Evolutionary conservation across 92 coral and sea anemone species (phyloP).

Genomic region (Scolanthus callimorphus): DNA sequence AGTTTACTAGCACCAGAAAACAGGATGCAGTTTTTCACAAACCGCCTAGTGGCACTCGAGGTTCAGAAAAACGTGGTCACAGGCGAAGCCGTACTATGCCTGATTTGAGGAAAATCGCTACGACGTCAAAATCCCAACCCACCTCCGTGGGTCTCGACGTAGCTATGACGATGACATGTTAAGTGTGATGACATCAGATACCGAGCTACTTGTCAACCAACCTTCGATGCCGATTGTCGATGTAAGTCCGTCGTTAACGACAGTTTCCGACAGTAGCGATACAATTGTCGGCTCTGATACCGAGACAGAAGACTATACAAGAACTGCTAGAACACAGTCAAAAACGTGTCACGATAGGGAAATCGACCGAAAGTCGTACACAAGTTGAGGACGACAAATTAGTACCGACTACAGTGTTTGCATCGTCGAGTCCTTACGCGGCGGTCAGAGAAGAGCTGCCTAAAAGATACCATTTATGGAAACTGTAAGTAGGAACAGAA

Average conservation of each 20-base stretch:
- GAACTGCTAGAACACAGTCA: background rate
- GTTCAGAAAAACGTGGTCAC: constrained; percentile 28
- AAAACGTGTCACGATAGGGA: no score
- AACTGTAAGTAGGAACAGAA: constrained; percentile 53
- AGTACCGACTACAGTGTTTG: constrained; percentile 81
- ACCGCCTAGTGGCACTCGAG: constrained; percentile 51
- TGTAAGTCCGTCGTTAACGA: constrained; percentile 88
- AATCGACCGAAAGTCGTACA: no score
- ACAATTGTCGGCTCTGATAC: constrained; percentile 74
- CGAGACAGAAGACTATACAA: constrained; percentile 28
- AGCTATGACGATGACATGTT: constrained; percentile 78
- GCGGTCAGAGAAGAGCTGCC: constrained; percentile 85
- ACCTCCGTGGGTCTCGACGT: constrained; percentile 21
- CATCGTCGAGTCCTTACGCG: constrained; percentile 78
- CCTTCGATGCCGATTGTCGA: constrained; percentile 96
- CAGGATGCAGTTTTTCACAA: constrained; percentile 17
- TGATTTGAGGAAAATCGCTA: constrained; percentile 57
- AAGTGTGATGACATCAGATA: constrained; percentile 73
- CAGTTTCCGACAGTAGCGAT: constrained; percentile 85
- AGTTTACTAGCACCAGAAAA: constrained; percentile 41
- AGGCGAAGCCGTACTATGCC: constrained; percentile 78
- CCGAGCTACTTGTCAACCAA: constrained; percentile 74
- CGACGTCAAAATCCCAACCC: constrained; percentile 30
- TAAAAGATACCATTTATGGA: constrained; percentile 77
- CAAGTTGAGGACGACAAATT: constrained; percentile 39